Evolutionary conservation across 1,140 invertebrate genomes (phyloP), one percentile per base, ranked within the genome.

Genomic region (Camponotus floridanus): DNA sequence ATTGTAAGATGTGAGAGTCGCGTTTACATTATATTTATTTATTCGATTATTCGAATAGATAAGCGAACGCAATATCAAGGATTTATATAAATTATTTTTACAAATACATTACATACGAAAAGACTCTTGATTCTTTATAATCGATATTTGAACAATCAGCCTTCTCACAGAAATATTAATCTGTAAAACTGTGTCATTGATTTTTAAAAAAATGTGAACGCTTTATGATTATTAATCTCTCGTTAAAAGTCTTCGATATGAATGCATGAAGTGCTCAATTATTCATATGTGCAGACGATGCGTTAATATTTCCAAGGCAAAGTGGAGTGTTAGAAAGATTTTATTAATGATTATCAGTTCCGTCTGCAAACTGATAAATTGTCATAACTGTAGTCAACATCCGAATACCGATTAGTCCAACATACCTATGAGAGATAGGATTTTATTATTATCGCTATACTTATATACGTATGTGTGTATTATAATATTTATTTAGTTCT

Each of bases 331-430:
- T 71, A 68, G 74, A 89, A 85, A 88, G 64, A 88, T 88, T 88
- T 87, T 83, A 88, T 89, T 88, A 88, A 85, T 70, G 55, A 42
- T 88, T 88, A 88, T 88, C 87, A 33, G 21, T 11, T 61, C 9
- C 26, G 36, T 85, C 76, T 36, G 13, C 80, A 80, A 86, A 62
- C 68, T 70, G 88, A 88, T 89, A 89, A 80, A 39, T 21, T 51
- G 18, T 45, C 26, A 21, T n/a, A 8, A 18, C 9, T 36, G 6
- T 48, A 39, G 26, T 21, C 36, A n/a, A 85, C 67, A 67, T 88
- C 36, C 51, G 80, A 88, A 85, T 85, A 85, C 33, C 73, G 39
- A 61, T 62, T 42, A n/a, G 21, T 55, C 57, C 39, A 33, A 62
- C 39, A 55, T 68, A 64, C 26, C 21, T 57, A n/a, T 6, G 6